Evolutionary conservation across 2,113 vertebrate genomes (phyloP), one percentile per base, ranked within the genome.

Genomic region (Brachyhypopomus gauderio): DNA sequence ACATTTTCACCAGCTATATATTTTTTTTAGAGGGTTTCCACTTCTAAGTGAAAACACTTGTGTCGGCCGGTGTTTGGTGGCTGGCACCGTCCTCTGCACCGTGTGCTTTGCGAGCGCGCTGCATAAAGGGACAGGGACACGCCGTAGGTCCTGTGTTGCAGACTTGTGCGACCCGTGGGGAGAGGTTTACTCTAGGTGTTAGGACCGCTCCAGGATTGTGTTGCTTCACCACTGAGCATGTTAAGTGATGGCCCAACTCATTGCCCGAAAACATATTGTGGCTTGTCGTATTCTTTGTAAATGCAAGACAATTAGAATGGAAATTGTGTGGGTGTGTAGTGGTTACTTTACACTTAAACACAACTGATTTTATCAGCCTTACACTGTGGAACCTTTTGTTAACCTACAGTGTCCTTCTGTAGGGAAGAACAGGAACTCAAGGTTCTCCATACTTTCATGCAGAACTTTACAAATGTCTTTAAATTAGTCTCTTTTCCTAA

Each of bases 101-200:
- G 9, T 70, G 67, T 77, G 63, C 72, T 79, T 82, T 72, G 69
- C 71, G 79, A 85, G 81, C 86, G 82, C 59, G 72, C 80, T 78
- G 78, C 81, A 84, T 72, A 84, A 87, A 78, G 78, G 86, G 84
- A 92, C 81, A 82, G 88, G 30, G 90, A 90, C 87, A 88, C 74
- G 88, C 88, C 75, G 58, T 64, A 66, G 85, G 88, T 83, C 84
- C 86, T 27, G 64, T 80, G 85, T 80, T 72, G 83, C 66, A 85
- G 77, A 89, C 71, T 85, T 88, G 80, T 90, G 86, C 84, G 89
- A 88, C 66, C 80, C 82, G 36, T 66, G 84, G 81, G 84, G 83
- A 70, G 71, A 69, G 73, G 84, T 90, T 88, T 85, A 85, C 77
- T 75, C 45, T 52, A 52, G 45, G 75, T 62, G 6, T 82, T 85